Evolutionary conservation across 2,888 invertebrate genomes (phyloP), one percentile per base, ranked within the genome.

Genomic region (Hydriomena furcata): DNA sequence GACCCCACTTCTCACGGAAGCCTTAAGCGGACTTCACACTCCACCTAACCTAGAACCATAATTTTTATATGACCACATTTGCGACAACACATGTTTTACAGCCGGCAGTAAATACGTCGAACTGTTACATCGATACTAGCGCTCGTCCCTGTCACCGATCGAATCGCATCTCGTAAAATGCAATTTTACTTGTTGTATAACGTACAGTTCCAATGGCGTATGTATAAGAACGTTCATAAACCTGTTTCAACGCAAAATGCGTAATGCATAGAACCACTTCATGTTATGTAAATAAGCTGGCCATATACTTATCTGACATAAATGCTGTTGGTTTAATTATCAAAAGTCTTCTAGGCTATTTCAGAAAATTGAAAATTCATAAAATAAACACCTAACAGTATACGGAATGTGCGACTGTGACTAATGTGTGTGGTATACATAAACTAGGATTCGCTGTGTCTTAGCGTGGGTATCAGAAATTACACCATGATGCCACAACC

Each of bases 121-220:
- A 13, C 54, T 12, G 42, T 38, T 60, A 52, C 45, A 38, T 31
- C 48, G 31, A 50, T 50, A 34, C 32, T 40, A 36, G 49, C 52
- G 41, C 45, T 21, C 20, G 31, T 23, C 37, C 41, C 34, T 38
- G 47, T 42, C 35, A 31, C 46, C 31, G 52, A 44, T 13, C 41
- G 23, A 1, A 11, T 35, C 47, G 48, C 49, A 48, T 41, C 45
- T 58, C 56, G 55, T 58, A 58, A 61, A 61, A 53, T 46, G 52
- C 40, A 37, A 51, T 58, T 63, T 59, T 56, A 58, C 61, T 58
- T 32, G 53, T 50, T 47, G 58, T 56, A 56, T 58, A 55, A 52
- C 40, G 47, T 35, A 45, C 28, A 38, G 38, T 43, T 51, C 41
- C 40, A 49, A 40, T 52, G 43, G 44, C 44, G 38, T 53, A 50